Conservation (phyloP, 1,140 invertebrate genomes). For the Drosophila pandora region DNA sequence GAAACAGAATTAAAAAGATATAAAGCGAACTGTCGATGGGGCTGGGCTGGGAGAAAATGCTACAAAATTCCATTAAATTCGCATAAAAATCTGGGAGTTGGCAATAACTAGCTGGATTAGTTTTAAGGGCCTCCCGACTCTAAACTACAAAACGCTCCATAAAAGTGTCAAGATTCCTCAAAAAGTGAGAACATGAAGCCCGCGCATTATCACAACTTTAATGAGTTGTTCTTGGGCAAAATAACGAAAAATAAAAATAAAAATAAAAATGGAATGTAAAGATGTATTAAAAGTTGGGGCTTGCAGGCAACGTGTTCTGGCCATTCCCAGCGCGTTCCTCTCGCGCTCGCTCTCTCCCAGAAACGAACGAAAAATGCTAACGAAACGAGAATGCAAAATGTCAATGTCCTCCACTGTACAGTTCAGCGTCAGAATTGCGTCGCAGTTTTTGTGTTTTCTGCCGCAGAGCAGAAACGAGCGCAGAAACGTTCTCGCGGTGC, state of each 20-base stretch:
- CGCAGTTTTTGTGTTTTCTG: constrained; percentile 78
- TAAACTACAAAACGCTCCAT: constrained; percentile 23
- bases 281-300: constrained; percentile 16
- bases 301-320: constrained; percentile 38
- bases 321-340: constrained; percentile 19
- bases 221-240: constrained; percentile 58
- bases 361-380: constrained; percentile 79
- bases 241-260: constrained; percentile 21
- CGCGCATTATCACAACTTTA: constrained; percentile 75
- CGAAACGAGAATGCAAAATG: constrained; percentile 83
- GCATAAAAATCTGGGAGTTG: constrained; percentile 6
- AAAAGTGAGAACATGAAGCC: constrained; percentile 56
- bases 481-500: constrained; percentile 52
- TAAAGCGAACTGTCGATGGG: constrained; percentile 3
- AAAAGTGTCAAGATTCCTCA: constrained; percentile 56
- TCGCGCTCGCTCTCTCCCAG: constrained; percentile 24
- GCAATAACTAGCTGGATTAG: constrained; percentile 1
- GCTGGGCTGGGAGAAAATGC: neutral
- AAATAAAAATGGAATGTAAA: constrained; percentile 5
- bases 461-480: constrained; percentile 31
- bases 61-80: constrained; percentile 10
- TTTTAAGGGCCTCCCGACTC: neutral
- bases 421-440: constrained; percentile 79
- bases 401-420: constrained; percentile 83
- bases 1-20: constrained; percentile 30